phyloP scores from a whole-genome alignment of 2,888 invertebrate species.

The Dynastes tityus region DNA sequence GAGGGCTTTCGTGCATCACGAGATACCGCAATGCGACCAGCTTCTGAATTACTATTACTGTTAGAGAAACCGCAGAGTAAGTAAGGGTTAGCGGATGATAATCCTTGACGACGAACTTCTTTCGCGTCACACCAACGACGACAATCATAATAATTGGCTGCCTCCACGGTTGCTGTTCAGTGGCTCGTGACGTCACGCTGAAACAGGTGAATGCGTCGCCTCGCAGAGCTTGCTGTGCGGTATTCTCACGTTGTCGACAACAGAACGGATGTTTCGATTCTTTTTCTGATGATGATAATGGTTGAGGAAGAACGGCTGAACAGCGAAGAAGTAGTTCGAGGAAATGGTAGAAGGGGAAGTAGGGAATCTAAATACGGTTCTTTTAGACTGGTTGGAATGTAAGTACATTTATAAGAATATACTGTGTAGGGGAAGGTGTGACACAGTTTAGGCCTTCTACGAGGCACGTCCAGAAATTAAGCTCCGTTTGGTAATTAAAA shows the following conservation, averaged over 20 bases:
- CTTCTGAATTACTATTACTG: background rate
- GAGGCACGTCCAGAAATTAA: too few species aligned
- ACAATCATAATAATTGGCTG: conserved; percentile 22
- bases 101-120: conserved; percentile 46
- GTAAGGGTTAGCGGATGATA: background rate
- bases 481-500: too few species aligned
- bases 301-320: too few species aligned
- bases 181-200: conserved; percentile 53
- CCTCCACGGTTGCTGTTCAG: conserved; percentile 39
- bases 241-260: conserved; percentile 53
- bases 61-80: background rate
- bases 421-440: too few species aligned
- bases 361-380: too few species aligned
- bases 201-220: conserved; percentile 49
- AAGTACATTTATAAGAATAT: too few species aligned
- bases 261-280: conserved; percentile 48
- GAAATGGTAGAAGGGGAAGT: background rate
- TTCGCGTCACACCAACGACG: conserved; percentile 37
- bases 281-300: conserved; percentile 24
- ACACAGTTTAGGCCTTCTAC: too few species aligned
- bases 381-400: too few species aligned
- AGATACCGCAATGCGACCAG: conserved; percentile 5
- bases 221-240: conserved; percentile 36
- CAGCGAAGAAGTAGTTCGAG: too few species aligned
- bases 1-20: background rate